These are phyloP conservation scores for Heliconius hewitsoni DNA, from an alignment of 1,140 invertebrate genomes.

Conservation along the genomic window DNA sequence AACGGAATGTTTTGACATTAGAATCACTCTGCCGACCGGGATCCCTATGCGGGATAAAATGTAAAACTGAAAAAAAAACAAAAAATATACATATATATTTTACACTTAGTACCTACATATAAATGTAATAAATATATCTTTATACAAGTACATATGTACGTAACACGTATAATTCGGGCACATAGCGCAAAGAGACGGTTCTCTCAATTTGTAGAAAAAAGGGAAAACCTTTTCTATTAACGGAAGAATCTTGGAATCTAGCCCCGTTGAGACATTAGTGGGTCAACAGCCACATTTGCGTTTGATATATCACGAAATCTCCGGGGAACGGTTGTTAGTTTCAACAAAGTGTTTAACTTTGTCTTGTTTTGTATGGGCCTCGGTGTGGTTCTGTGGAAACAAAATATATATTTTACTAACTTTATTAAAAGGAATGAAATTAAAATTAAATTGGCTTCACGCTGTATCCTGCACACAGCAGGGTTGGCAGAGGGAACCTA, in stretches of 20 bases:
- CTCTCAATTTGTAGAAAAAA: neutral
- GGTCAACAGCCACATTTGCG: neutral
- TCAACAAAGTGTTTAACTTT: neutral
- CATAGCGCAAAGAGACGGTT: neutral
- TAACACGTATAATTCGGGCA: too few species aligned
- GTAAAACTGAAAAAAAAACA: too few species aligned
- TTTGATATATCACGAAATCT: slow-evolving; percentile 3
- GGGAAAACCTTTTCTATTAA: slow-evolving; percentile 1
- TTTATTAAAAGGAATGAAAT: neutral
- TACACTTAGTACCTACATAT: too few species aligned
- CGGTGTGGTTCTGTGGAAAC: neutral
- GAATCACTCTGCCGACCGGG: too few species aligned
- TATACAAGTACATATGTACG: too few species aligned
- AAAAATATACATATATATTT: too few species aligned
- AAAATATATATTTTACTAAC: neutral
- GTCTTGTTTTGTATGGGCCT: neutral
- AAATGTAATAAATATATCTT: too few species aligned
- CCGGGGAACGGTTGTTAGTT: neutral
- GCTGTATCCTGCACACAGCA: too few species aligned
- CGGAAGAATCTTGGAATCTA: neutral
- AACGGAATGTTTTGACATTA: too few species aligned
- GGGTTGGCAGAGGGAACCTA: too few species aligned
- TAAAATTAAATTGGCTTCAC: too few species aligned
- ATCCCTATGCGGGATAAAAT: too few species aligned
- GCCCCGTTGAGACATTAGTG: neutral